phyloP scores from a whole-genome alignment of 2,888 invertebrate species.

The Drosophila gaucha region DNA sequence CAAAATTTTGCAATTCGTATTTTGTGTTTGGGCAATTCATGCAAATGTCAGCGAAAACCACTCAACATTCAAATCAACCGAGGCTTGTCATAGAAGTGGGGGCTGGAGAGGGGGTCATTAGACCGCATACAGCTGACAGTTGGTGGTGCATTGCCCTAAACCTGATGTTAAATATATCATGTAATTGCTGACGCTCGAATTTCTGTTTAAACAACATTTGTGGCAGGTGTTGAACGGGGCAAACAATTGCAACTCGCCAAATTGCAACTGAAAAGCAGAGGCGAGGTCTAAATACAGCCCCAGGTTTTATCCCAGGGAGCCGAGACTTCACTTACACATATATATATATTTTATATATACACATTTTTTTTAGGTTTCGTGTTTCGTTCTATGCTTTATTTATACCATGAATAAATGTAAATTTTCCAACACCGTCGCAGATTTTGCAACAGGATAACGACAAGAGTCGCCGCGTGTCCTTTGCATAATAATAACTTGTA shows the following conservation, averaged over 20 bases:
- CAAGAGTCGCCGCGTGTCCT: conserved; percentile 63
- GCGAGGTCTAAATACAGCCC: conserved; percentile 3
- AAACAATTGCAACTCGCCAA: conserved; percentile 38
- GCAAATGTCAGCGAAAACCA: conserved; percentile 41
- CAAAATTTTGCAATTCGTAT: conserved; percentile 8
- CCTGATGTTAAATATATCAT: conserved; percentile 53
- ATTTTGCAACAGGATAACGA: conserved; percentile 67
- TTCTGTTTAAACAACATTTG: conserved; percentile 51
- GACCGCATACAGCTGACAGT: conserved; percentile 46
- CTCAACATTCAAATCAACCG: conserved; percentile 23
- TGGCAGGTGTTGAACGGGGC: conserved; percentile 37
- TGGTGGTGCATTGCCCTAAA: neutral
- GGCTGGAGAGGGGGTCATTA: neutral
- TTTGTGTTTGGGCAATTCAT: conserved; percentile 13
- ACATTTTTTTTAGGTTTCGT: conserved; percentile 25
- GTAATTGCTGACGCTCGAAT: conserved; percentile 43
- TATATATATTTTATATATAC: neutral
- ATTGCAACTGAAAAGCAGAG: conserved; percentile 18
- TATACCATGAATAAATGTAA: conserved; percentile 76
- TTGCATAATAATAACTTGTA: conserved; percentile 77
- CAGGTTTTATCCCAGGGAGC: neutral
- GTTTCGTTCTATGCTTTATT: conserved; percentile 56
- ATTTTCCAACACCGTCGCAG: conserved; percentile 69
- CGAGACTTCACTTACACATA: neutral
- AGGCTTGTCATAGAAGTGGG: conserved; percentile 2